Evolutionary conservation across 2,113 vertebrate genomes (phyloP), one percentile per base, ranked within the genome.

Genomic region (Numida meleagris): DNA sequence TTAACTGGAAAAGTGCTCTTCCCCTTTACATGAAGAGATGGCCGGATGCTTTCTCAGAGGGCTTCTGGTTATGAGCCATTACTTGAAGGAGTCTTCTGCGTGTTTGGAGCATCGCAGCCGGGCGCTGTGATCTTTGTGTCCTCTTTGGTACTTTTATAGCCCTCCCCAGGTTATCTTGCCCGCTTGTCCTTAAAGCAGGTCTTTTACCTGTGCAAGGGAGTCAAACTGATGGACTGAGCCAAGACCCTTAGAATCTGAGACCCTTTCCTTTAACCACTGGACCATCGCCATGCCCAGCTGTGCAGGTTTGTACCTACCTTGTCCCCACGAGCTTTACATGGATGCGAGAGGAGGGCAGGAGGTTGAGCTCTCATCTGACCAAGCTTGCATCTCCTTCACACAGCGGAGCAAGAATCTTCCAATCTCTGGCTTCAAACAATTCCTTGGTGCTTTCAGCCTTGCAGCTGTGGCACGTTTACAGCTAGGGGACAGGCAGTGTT

Each of bases 211-310:
- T 12, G 6, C 4, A 2, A 57, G n/a, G 24, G 48, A 10, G 17
- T 91, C 71, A 70, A 15, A 58, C 27, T 73, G 82, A 79, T 81
- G 43, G 84, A 84, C 87, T 93, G 89, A 95, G 94, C 83, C 83
- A 76, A 38, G 55, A 33, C 42, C 20, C 73, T 14, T 73, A 8
- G 55, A 81, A 27, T 33, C 48, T 15, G 42, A 68, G 43, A 46
- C 15, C 15, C 14, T 81, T 68, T 34, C 24, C 48, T 55, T 51
- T 67, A 61, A 77, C 65, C 90, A 79, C 61, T 62, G 21, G 51
- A 25, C 34, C 14, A 11, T 48, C 14, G 33, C 10, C 77, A 31
- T 27, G 38, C 46, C 27, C 46, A 33, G 65, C 10, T 5, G 2
- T 33, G 20, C 55, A 71, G 50, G 2, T 78, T 46, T 42, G 40